Percentiles rank a stretch among this genome's conserved stretches.
Evolutionary conservation across 2,888 invertebrate species (phyloP).

Genomic region (Heteropelma amictum): DNA sequence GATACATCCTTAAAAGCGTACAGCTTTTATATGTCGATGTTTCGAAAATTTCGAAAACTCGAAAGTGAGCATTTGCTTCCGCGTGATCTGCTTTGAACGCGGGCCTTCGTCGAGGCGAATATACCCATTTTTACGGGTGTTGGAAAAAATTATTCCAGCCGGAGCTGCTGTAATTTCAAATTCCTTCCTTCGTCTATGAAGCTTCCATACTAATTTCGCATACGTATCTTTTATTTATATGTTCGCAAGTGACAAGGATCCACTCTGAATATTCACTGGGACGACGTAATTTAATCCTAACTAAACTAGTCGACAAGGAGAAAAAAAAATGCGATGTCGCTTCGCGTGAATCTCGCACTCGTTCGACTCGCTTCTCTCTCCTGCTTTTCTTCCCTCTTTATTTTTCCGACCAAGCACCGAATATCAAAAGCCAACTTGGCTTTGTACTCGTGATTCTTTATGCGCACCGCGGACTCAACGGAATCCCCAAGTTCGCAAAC

Average conservation of each 20-base stretch:
- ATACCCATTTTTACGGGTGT: too few relatives aligned
- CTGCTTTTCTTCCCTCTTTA: not conserved
- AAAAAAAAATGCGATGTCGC: not conserved
- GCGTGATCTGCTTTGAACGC: too few relatives aligned
- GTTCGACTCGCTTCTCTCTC: not conserved
- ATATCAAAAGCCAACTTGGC: constrained; percentile 16
- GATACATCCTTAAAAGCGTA: too few relatives aligned
- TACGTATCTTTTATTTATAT: constrained; percentile 23
- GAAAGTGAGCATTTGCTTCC: too few relatives aligned
- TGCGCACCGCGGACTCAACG: constrained; percentile 26
- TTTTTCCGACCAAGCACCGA: not conserved
- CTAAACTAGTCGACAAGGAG: constrained; percentile 7
- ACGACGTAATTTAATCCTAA: constrained; percentile 30
- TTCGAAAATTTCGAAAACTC: too few relatives aligned
- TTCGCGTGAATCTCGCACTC: not conserved
- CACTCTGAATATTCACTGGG: constrained; percentile 23
- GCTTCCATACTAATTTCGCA: not conserved
- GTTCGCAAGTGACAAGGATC: not conserved
- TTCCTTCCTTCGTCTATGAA: not conserved
- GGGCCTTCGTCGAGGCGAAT: too few relatives aligned
- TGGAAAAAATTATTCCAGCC: not conserved
- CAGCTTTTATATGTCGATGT: too few relatives aligned
- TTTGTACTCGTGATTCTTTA: constrained; percentile 20
- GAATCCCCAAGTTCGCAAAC: not conserved
- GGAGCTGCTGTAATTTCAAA: not conserved